Evolutionary conservation across 2,888 invertebrate species (phyloP).

Genomic region (Dasypogon diadema): DNA sequence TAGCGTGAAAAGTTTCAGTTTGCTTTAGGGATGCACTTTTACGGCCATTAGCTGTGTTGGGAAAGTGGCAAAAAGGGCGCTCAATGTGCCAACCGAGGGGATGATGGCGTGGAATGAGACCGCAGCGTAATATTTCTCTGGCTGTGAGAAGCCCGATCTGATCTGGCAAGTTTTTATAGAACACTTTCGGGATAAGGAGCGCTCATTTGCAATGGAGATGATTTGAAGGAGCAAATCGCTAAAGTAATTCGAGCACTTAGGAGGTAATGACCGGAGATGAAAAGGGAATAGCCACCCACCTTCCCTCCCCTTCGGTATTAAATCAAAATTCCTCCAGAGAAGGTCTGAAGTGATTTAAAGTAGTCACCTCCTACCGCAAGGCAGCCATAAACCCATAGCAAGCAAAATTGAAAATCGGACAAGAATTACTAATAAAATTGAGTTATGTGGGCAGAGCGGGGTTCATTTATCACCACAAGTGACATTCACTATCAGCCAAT

Average conservation of each 20-base stretch:
- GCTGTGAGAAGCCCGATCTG: background rate
- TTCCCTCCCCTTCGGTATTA: too few relatives aligned
- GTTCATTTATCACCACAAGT: slow-evolving; percentile 15
- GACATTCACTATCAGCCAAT: background rate
- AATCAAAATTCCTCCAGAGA: background rate
- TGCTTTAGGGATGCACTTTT: slow-evolving; percentile 16
- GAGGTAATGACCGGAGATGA: background rate
- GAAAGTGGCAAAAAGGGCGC: background rate
- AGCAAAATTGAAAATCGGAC: background rate
- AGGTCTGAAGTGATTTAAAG: slow-evolving; percentile 10
- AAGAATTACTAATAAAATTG: slow-evolving; percentile 32
- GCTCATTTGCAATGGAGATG: background rate
- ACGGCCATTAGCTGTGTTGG: background rate
- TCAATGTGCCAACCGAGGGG: background rate
- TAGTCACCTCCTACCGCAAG: background rate
- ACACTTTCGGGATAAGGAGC: background rate
- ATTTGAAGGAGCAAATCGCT: too few relatives aligned
- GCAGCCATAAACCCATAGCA: background rate
- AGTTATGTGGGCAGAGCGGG: slow-evolving; percentile 1
- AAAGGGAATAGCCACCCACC: too few relatives aligned
- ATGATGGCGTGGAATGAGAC: background rate
- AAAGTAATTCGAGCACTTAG: background rate
- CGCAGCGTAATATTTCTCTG: background rate
- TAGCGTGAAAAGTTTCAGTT: background rate
- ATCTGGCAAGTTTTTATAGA: background rate